Percentiles rank a stretch among this genome's conserved stretches.
These are phyloP conservation scores for Orbicella faveolata DNA, from an alignment of 64 coral and sea anemone genomes.

Conservation along the genomic window DNA sequence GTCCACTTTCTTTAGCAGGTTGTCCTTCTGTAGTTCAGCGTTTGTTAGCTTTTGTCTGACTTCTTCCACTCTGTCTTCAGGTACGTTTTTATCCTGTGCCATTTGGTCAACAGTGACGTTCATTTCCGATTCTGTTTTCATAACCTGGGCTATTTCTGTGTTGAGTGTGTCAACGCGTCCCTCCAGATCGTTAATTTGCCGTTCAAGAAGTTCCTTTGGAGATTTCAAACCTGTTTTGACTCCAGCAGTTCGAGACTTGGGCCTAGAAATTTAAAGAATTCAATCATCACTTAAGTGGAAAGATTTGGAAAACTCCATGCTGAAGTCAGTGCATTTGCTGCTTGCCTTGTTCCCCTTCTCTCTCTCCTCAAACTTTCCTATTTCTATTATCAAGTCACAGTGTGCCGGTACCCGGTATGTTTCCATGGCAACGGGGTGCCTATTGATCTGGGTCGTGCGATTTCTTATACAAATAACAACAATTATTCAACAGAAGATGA, in stretches of 20 bases:
- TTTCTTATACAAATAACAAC: too few species aligned
- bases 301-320: too few species aligned
- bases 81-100: constrained; percentile 58
- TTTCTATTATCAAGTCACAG: too few species aligned
- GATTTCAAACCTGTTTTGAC: constrained; percentile 47
- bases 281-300: too few species aligned
- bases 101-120: constrained; percentile 61
- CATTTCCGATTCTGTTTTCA: constrained; percentile 78
- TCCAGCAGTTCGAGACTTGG: constrained; percentile 12
- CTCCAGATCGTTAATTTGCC: constrained; percentile 75
- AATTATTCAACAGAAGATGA: too few species aligned
- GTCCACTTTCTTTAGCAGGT: constrained; percentile 70
- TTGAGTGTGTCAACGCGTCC: constrained; percentile 67
- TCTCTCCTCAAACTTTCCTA: too few species aligned
- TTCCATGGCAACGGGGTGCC: too few species aligned
- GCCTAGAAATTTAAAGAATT: neutral
- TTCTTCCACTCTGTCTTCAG: constrained; percentile 54
- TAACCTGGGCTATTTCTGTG: constrained; percentile 69
- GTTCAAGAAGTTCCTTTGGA: constrained; percentile 81
- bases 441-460: too few species aligned
- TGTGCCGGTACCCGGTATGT: too few species aligned
- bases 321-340: too few species aligned
- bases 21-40: constrained; percentile 72
- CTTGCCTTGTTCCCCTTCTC: too few species aligned
- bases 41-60: constrained; percentile 68